A percentile compares a stretch with the other conserved stretches of the same genome.
These are phyloP conservation scores for Clarias pachynema DNA, from an alignment of 2,797 vertebrate genomes.

Conservation along the genomic window DNA sequence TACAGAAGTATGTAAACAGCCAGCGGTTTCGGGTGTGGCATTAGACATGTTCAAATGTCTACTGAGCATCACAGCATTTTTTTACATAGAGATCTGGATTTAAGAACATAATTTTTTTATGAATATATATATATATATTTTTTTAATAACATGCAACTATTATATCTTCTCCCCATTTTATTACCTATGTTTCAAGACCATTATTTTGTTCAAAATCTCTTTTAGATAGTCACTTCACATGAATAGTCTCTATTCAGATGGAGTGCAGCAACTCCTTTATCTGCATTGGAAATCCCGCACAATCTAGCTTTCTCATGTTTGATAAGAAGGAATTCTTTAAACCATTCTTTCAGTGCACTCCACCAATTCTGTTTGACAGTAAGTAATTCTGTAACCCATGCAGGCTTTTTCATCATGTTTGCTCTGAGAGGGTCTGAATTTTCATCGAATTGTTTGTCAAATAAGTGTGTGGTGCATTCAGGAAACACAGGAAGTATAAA, in stretches of 20 bases:
- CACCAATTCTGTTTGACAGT: slow-evolving; percentile 19
- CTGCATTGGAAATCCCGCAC: slow-evolving; percentile 44
- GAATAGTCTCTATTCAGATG: slow-evolving; percentile 21
- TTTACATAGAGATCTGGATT: background rate
- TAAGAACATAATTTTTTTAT: background rate
- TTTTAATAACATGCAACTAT: background rate
- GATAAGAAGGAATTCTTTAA: slow-evolving; percentile 16
- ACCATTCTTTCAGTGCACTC: slow-evolving; percentile 22
- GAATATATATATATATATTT: no score
- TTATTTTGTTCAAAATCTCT: slow-evolving; percentile 18
- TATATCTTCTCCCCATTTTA: background rate
- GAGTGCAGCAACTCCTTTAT: slow-evolving; percentile 20
- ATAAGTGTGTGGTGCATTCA: background rate
- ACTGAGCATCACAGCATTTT: background rate
- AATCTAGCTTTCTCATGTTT: slow-evolving; percentile 22
- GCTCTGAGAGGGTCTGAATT: slow-evolving; percentile 1
- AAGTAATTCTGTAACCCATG: slow-evolving; percentile 8
- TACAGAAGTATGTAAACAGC: no score
- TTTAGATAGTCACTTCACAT: slow-evolving; percentile 32
- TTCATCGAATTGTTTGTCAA: slow-evolving; percentile 21
- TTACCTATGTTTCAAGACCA: slow-evolving; percentile 14
- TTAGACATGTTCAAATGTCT: background rate
- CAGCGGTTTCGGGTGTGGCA: no score
- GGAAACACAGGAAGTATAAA: background rate
- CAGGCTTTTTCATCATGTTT: background rate